These are phyloP conservation scores for Pseudomyrmex cubaensis DNA, from an alignment of 1,140 invertebrate species.

Conservation along the genomic window DNA sequence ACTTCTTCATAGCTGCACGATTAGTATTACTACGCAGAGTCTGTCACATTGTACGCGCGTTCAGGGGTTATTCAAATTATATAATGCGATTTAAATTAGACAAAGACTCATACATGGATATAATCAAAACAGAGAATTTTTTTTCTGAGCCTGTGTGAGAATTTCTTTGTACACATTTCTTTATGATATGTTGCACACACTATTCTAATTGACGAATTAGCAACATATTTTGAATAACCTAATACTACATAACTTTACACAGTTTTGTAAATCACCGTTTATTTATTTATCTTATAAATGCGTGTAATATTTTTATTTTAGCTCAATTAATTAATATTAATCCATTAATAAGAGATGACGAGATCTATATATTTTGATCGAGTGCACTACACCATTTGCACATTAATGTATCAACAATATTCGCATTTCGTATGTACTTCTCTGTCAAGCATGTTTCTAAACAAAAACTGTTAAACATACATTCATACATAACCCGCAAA, in stretches of 20 bases:
- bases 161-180: background rate
- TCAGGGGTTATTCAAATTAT: conserved; percentile 56
- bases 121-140: background rate
- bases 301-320: conserved; percentile 19
- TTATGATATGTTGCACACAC: conserved; percentile 6
- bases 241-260: conserved; percentile 16
- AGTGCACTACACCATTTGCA: conserved; percentile 70
- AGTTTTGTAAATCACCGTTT: background rate
- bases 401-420: conserved; percentile 65
- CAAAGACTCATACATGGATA: background rate
- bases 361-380: conserved; percentile 27
- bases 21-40: conserved; percentile 44
- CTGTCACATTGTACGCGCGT: background rate
- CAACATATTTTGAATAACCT: conserved; percentile 50
- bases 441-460: conserved; percentile 63
- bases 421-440: conserved; percentile 58
- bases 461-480: conserved; percentile 21
- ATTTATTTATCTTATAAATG: conserved; percentile 28
- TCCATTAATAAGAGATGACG: conserved; percentile 34
- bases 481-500: conserved; percentile 38
- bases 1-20: conserved; percentile 61
- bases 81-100: background rate
- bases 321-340: conserved; percentile 34
- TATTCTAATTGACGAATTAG: conserved; percentile 28
- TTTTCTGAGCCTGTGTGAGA: background rate